These are phyloP conservation scores for Thymelicus acteon DNA, from an alignment of 2,888 invertebrate species.

Conservation along the genomic window DNA sequence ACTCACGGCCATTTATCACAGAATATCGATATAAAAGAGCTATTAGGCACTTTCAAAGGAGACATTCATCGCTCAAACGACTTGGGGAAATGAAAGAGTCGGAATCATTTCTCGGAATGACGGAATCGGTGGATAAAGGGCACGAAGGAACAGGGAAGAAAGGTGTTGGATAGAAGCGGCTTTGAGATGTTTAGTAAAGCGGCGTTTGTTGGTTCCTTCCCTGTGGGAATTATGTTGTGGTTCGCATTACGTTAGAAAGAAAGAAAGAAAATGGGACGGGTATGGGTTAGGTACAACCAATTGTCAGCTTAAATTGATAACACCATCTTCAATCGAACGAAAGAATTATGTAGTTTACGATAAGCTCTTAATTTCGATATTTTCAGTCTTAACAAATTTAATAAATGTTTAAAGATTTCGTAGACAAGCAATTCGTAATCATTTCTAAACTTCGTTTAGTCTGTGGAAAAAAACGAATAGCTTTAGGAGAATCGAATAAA, in stretches of 20 bases:
- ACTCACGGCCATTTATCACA: background rate
- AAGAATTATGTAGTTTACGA: too few relatives aligned
- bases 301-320: too few relatives aligned
- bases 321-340: too few relatives aligned
- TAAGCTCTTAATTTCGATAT: too few relatives aligned
- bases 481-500: conserved; percentile 27
- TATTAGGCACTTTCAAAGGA: conserved; percentile 16
- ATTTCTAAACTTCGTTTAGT: background rate
- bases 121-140: conserved; percentile 8
- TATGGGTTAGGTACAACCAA: too few relatives aligned
- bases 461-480: conserved; percentile 19
- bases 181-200: background rate
- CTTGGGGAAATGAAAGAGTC: conserved; percentile 13
- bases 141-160: background rate
- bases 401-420: too few relatives aligned
- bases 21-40: conserved; percentile 5
- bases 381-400: background rate
- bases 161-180: background rate
- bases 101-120: conserved; percentile 15
- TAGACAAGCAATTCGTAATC: background rate
- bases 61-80: conserved; percentile 29
- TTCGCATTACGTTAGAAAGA: too few relatives aligned
- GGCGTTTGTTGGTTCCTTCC: too few relatives aligned
- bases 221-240: background rate
- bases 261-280: too few relatives aligned